These are phyloP conservation scores for Trilocha varians DNA, from an alignment of 2,888 invertebrate species.

Conservation along the genomic window DNA sequence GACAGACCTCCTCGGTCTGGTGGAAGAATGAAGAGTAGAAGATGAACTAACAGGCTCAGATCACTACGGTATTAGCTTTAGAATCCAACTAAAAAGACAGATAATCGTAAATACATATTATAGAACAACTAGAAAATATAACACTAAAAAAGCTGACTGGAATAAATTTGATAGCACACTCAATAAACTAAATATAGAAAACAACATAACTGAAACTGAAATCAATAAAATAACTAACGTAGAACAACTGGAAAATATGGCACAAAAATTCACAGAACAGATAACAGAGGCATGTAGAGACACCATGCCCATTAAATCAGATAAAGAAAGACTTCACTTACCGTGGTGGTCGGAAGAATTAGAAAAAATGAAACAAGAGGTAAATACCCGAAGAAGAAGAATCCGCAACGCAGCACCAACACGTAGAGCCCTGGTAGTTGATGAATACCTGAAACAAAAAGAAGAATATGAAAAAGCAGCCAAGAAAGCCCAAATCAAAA, in stretches of 20 bases:
- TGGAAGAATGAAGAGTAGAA: constrained; percentile 8
- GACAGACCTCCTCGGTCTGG: not conserved
- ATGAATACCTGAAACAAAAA: no score
- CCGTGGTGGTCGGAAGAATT: constrained; percentile 7
- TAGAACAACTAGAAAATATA: constrained; percentile 4
- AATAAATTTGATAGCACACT: constrained; percentile 1
- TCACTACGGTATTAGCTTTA: constrained; percentile 8
- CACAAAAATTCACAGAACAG: not conserved
- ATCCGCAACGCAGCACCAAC: constrained; percentile 2
- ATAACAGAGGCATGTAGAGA: constrained; percentile 1
- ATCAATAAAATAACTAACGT: not conserved
- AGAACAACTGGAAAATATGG: not conserved
- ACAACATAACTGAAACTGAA: not conserved
- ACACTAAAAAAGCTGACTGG: constrained; percentile 6
- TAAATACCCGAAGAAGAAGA: not conserved
- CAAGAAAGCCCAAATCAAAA: constrained; percentile 4
- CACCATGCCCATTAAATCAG: constrained; percentile 4
- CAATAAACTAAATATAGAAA: not conserved
- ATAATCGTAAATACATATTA: not conserved
- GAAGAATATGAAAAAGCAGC: constrained; percentile 4
- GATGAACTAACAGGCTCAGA: constrained; percentile 8
- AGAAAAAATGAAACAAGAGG: not conserved
- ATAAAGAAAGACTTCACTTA: not conserved
- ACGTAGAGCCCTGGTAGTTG: constrained; percentile 3
- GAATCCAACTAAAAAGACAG: not conserved